A percentile compares a stretch with the other conserved stretches of the same genome.
Conservation (phyloP, 2,888 invertebrate species). For the Rugalucina vietnamica region DNA sequence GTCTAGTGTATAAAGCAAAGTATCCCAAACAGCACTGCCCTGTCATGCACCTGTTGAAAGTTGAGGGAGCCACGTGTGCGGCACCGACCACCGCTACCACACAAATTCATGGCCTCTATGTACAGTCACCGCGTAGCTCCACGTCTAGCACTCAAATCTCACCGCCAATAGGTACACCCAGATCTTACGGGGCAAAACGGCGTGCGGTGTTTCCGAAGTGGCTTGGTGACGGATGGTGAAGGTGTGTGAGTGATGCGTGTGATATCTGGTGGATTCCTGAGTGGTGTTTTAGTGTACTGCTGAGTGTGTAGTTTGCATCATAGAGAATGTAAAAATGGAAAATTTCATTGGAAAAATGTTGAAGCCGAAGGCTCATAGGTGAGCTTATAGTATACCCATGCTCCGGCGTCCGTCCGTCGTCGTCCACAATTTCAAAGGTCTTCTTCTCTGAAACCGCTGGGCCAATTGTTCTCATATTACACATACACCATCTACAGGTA, state of each 20-base stretch:
- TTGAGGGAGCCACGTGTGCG: conserved; percentile 56
- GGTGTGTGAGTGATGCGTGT: conserved; percentile 53
- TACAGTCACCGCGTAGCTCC: conserved; percentile 23
- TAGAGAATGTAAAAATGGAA: too few relatives aligned
- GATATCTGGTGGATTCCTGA: too few relatives aligned
- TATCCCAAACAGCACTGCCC: conserved; percentile 59
- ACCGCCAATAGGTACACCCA: conserved; percentile 52
- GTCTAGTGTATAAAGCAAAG: conserved; percentile 53
- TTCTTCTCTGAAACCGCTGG: too few relatives aligned
- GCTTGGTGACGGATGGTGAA: conserved; percentile 57
- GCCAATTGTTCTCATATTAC: too few relatives aligned
- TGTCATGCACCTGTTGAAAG: conserved; percentile 57
- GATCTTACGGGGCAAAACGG: conserved; percentile 40
- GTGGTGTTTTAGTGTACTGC: too few relatives aligned
- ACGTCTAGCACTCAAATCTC: conserved; percentile 39
- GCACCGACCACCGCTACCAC: conserved; percentile 27
- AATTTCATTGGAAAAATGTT: too few relatives aligned
- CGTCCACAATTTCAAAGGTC: too few relatives aligned
- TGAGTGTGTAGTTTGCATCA: too few relatives aligned
- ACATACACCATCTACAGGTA: too few relatives aligned
- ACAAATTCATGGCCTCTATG: conserved; percentile 45
- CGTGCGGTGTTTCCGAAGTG: conserved; percentile 36
- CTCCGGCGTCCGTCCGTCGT: too few relatives aligned
- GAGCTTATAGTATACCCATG: too few relatives aligned
- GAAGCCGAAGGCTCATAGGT: too few relatives aligned